These are phyloP conservation scores for Penelope pileata DNA, from an alignment of 2,113 vertebrate species.

Conservation along the genomic window DNA sequence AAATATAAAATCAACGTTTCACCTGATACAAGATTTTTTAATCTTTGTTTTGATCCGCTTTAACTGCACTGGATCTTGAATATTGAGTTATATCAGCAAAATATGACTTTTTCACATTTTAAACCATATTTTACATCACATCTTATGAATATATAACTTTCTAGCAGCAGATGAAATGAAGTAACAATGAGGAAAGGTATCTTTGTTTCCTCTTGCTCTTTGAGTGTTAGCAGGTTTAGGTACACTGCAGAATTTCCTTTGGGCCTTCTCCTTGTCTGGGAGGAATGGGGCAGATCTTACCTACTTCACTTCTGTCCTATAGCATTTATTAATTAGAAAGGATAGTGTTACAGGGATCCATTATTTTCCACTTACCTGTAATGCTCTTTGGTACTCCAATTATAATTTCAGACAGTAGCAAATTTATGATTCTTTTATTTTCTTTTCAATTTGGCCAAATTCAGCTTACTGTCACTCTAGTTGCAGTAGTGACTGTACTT, in stretches of 20 bases:
- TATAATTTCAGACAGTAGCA: slow-evolving; percentile 29
- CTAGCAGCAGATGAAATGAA: background rate
- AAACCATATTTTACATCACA: background rate
- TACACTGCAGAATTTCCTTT: background rate
- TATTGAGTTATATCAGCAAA: background rate
- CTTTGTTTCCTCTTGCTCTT: background rate
- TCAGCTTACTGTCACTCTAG: background rate
- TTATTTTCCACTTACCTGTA: background rate
- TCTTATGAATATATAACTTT: background rate
- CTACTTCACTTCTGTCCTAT: background rate
- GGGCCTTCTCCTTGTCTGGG: background rate
- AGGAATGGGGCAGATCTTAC: background rate
- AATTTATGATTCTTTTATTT: background rate
- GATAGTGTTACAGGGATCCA: background rate
- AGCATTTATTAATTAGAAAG: background rate
- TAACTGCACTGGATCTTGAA: background rate
- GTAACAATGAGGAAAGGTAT: background rate
- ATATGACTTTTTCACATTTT: background rate
- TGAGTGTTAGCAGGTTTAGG: background rate
- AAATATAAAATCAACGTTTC: background rate
- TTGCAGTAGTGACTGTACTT: background rate
- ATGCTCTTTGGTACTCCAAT: background rate
- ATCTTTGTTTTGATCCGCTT: background rate
- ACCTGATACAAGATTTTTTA: background rate
- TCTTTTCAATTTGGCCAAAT: background rate